Conservation (phyloP, 2,113 vertebrate genomes). For the Pungitius pungitius region DNA sequence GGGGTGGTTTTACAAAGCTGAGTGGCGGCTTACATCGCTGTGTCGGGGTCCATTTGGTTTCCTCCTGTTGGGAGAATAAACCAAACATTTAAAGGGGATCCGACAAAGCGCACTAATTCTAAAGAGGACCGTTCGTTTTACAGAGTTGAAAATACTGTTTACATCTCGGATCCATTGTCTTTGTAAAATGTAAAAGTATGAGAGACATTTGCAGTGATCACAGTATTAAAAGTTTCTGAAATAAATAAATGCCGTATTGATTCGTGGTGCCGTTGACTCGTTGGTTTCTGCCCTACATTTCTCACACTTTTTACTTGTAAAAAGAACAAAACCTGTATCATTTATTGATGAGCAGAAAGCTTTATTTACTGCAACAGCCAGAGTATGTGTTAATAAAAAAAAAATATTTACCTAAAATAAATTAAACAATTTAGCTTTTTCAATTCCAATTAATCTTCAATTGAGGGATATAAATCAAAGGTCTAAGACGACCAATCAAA, state of each 20-base stretch:
- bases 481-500: background rate
- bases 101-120: constrained; percentile 60
- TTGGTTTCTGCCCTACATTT: constrained; percentile 2
- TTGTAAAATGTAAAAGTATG: constrained; percentile 82
- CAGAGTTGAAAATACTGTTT: constrained; percentile 71
- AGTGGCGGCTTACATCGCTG: constrained; percentile 12
- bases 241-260: constrained; percentile 75
- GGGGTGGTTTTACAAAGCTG: constrained; percentile 23
- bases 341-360: background rate
- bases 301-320: background rate
- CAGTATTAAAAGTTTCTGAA: constrained; percentile 83
- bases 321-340: background rate
- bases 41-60: constrained; percentile 38
- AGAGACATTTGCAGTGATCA: constrained; percentile 80
- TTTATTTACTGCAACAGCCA: background rate
- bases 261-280: constrained; percentile 35
- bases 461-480: background rate
- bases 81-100: constrained; percentile 14
- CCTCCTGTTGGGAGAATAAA: constrained; percentile 39
- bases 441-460: background rate
- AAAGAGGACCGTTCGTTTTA: constrained; percentile 50
- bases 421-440: background rate
- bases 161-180: constrained; percentile 79
- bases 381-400: background rate
- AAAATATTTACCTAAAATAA: background rate